These are phyloP conservation scores for Hipposideros armiger DNA, from an alignment of 2,113 vertebrate species.

Conservation along the genomic window DNA sequence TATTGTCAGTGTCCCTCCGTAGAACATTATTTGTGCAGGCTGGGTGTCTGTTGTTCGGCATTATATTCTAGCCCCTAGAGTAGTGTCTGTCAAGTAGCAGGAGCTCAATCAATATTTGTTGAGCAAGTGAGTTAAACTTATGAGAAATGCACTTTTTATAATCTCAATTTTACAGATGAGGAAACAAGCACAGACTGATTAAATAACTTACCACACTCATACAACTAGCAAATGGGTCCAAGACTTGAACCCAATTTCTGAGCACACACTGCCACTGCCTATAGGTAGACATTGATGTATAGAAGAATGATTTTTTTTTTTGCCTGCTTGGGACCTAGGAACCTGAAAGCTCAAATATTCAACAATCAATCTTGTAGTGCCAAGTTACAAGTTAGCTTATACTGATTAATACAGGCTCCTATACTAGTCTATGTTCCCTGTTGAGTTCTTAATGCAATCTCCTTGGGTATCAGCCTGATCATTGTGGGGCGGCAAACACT, in stretches of 20 bases:
- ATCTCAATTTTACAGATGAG: not conserved
- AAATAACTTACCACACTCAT: not conserved
- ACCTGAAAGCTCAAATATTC: not conserved
- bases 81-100: not conserved
- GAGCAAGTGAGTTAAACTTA: not conserved
- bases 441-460: not conserved
- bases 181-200: not conserved
- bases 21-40: not conserved
- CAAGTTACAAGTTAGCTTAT: not conserved
- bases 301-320: not conserved
- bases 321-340: too few relatives aligned
- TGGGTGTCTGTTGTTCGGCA: not conserved
- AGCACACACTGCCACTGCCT: not conserved
- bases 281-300: not conserved
- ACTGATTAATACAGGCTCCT: not conserved
- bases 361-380: not conserved
- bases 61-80: not conserved
- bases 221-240: not conserved
- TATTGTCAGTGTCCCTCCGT: rapidly evolving
- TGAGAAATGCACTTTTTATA: not conserved
- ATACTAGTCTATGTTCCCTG: not conserved
- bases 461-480: not conserved
- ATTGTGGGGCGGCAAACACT: not conserved
- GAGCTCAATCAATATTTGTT: not conserved
- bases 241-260: not conserved